Evolutionary conservation across 2,888 invertebrate species (phyloP).

Genomic region (Netelia virgata): DNA sequence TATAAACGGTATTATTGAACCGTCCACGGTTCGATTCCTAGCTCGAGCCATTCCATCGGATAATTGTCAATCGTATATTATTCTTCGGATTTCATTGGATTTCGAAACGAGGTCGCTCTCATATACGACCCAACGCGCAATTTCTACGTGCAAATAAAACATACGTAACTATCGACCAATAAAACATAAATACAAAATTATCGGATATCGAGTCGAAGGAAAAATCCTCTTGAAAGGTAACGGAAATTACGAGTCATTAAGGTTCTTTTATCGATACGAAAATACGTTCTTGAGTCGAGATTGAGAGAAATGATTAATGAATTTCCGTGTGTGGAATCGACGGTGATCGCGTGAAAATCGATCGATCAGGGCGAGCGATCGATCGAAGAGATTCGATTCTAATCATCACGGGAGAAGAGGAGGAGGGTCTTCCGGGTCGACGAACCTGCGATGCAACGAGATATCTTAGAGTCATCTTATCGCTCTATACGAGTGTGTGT

Average conservation of each 20-base stretch:
- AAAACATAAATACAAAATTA: neutral
- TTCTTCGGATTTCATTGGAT: slow-evolving; percentile 35
- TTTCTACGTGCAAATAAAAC: neutral
- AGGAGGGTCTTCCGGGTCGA: slow-evolving; percentile 58
- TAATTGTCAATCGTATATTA: slow-evolving; percentile 56
- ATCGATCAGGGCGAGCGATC: slow-evolving; percentile 41
- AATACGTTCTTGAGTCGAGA: too few species aligned
- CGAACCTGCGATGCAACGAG: slow-evolving; percentile 55
- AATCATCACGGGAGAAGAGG: slow-evolving; percentile 2
- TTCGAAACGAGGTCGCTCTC: neutral
- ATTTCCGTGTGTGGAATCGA: neutral
- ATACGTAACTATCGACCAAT: neutral
- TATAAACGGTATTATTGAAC: neutral
- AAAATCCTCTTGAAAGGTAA: slow-evolving; percentile 34
- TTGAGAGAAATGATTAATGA: too few species aligned
- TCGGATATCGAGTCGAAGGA: neutral
- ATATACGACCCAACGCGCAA: neutral
- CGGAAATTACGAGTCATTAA: slow-evolving; percentile 25
- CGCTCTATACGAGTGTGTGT: neutral
- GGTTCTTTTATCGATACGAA: neutral
- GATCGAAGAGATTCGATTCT: slow-evolving; percentile 42
- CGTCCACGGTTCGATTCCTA: slow-evolving; percentile 19
- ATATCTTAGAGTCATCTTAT: slow-evolving; percentile 29
- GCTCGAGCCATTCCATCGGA: slow-evolving; percentile 28
- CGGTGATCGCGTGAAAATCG: slow-evolving; percentile 7